Evolutionary conservation across 2,113 vertebrate genomes (phyloP), one percentile per base, ranked within the genome.

Genomic region (Galbula dea): DNA sequence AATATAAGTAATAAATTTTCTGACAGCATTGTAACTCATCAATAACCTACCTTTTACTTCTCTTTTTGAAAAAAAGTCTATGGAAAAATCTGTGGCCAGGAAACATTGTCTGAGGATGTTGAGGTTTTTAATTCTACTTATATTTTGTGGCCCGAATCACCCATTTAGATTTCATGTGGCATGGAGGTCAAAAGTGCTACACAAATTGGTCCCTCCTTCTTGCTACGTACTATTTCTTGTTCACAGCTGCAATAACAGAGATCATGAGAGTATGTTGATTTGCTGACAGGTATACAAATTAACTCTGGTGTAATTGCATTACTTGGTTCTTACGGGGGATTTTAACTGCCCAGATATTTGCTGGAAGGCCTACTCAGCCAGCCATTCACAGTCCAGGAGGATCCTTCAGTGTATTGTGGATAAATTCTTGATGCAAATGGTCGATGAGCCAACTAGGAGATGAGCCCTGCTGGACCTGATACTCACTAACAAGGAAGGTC

Each of bases 41-140:
- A 80, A 6, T 66, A 83, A 69, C 11, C 5, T 55, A 36, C 12
- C 7, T 72, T 39, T 57, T 27, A 20, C 34, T 4, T 66, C 4
- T 49, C 7, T 23, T 83, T 23, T 23, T 19, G 39, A 3, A 6
- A 68, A 69, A 43, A 63, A 5, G 3, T 16, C 15, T 49, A 3
- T 43, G 52, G 22, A 71, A 88, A 74, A 55, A 43, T 72, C 5
- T 48, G 8, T 61, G 45, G 2, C 21, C 29, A 39, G 27, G 8
- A 75, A 75, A 52, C 5, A 67, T 4, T 63, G 10, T 8, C 4
- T 65, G 65, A 36, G 1, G 7, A 26, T 11, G 9, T 15, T 65
- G 5, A 3, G 0, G 11, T 43, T 59, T 1, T 66, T 19, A 37
- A 2, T 5, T 5, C 3, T 61, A 11, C 4, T 57, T 29, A 15